A percentile compares a stretch with the other conserved stretches of the same genome.
Conservation (phyloP, 2,888 invertebrate genomes). For the Pristionchus japonicus region DNA sequence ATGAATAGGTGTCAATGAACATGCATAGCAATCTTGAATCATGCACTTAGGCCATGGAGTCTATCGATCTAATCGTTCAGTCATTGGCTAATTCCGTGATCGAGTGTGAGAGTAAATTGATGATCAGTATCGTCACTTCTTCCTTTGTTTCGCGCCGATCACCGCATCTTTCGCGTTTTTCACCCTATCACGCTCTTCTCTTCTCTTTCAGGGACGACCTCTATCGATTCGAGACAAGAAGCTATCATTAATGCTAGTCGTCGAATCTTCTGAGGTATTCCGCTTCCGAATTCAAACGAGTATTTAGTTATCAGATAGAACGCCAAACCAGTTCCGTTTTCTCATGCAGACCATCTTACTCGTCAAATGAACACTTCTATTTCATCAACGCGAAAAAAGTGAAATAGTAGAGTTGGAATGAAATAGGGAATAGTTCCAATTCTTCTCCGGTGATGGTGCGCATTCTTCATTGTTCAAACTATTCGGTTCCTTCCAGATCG, state of each 20-base stretch:
- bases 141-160: constrained; percentile 14
- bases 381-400: background rate
- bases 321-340: constrained; percentile 35
- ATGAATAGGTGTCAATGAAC: constrained; percentile 33
- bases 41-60: background rate
- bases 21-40: background rate
- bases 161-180: background rate
- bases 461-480: no score
- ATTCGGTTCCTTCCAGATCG: background rate
- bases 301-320: constrained; percentile 30
- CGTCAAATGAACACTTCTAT: background rate
- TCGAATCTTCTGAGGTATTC: constrained; percentile 1
- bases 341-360: background rate
- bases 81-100: background rate
- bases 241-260: constrained; percentile 28
- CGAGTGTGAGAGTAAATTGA: constrained; percentile 8
- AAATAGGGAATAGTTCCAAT: no score
- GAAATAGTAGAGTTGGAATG: background rate
- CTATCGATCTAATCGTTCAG: background rate
- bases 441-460: no score
- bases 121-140: constrained; percentile 5
- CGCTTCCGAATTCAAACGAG: background rate
- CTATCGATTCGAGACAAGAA: constrained; percentile 20
- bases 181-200: background rate
- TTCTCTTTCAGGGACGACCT: constrained; percentile 12